Conservation (phyloP, 2,888 invertebrate genomes). For the Proisotoma minuta region DNA sequence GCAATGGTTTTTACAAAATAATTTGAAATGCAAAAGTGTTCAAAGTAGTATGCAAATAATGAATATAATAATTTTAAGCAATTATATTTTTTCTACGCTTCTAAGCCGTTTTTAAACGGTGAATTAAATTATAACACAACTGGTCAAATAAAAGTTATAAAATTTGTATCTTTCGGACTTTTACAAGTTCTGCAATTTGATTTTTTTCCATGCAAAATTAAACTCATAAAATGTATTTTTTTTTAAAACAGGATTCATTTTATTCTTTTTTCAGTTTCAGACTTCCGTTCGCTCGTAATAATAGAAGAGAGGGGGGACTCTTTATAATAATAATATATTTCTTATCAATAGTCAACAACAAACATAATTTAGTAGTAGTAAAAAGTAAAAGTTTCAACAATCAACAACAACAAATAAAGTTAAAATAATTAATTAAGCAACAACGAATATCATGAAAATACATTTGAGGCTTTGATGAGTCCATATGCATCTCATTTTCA, state of each 20-base stretch:
- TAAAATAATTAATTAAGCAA: constrained; percentile 1
- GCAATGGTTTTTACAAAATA: too few relatives aligned
- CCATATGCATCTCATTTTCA: neutral
- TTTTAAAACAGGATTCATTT: constrained; percentile 2
- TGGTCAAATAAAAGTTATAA: too few relatives aligned
- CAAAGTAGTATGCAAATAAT: neutral
- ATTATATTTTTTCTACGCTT: too few relatives aligned
- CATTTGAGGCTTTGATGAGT: constrained; percentile 11
- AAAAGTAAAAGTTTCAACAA: neutral
- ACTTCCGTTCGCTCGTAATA: constrained; percentile 2
- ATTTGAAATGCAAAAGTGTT: too few relatives aligned
- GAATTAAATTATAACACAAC: too few relatives aligned
- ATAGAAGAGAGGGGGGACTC: neutral
- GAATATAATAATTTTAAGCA: too few relatives aligned
- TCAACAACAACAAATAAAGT: constrained; percentile 6
- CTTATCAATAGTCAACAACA: constrained; percentile 14
- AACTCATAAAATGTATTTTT: too few relatives aligned
- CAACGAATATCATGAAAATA: constrained; percentile 9
- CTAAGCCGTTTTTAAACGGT: too few relatives aligned
- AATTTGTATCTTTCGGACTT: too few relatives aligned
- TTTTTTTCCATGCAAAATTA: too few relatives aligned
- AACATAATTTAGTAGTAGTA: neutral
- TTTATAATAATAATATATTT: constrained; percentile 1
- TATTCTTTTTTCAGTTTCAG: constrained; percentile 6
- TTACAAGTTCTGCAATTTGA: too few relatives aligned